phyloP scores from a whole-genome alignment of 2,797 vertebrate species.

The Percopsis omiscomaycus region DNA sequence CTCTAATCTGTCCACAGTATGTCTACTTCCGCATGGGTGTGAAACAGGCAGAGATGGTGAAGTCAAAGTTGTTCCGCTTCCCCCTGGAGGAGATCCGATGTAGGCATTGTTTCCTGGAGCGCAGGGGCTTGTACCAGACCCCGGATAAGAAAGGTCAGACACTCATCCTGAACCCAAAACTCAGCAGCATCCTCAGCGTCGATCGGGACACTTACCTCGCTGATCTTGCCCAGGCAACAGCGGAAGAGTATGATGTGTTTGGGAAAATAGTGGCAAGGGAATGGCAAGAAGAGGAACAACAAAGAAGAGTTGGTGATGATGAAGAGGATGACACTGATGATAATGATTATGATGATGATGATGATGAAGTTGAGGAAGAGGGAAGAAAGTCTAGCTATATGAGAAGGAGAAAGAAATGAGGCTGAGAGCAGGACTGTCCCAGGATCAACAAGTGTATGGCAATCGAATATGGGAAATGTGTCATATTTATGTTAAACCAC shows the following conservation, averaged over 20 bases:
- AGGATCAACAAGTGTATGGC: neutral
- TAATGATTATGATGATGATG: slow-evolving; percentile 19
- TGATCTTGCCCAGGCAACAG: slow-evolving; percentile 73
- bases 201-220: slow-evolving; percentile 78
- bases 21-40: slow-evolving; percentile 94
- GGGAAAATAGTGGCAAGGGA: slow-evolving; percentile 84
- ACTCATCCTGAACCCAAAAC: slow-evolving; percentile 78
- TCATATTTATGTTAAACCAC: neutral
- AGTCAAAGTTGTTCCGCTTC: slow-evolving; percentile 76
- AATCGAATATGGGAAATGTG: no score
- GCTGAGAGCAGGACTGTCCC: neutral
- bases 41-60: slow-evolving; percentile 83
- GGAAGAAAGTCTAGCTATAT: slow-evolving; percentile 50
- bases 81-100: slow-evolving; percentile 79
- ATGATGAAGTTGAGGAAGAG: slow-evolving; percentile 26
- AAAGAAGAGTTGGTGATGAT: slow-evolving; percentile 37
- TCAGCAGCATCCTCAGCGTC: slow-evolving; percentile 77
- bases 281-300: slow-evolving; percentile 63
- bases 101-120: slow-evolving; percentile 89
- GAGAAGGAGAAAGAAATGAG: slow-evolving; percentile 45
- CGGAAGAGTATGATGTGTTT: slow-evolving; percentile 87
- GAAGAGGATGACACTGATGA: slow-evolving; percentile 38
- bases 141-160: slow-evolving; percentile 90
- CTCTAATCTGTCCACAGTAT: slow-evolving; percentile 76
- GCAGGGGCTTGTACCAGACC: slow-evolving; percentile 86